Base-by-base conservation (phyloP, 2,888 invertebrate species). In the Phanerotoma sp. region DNA sequence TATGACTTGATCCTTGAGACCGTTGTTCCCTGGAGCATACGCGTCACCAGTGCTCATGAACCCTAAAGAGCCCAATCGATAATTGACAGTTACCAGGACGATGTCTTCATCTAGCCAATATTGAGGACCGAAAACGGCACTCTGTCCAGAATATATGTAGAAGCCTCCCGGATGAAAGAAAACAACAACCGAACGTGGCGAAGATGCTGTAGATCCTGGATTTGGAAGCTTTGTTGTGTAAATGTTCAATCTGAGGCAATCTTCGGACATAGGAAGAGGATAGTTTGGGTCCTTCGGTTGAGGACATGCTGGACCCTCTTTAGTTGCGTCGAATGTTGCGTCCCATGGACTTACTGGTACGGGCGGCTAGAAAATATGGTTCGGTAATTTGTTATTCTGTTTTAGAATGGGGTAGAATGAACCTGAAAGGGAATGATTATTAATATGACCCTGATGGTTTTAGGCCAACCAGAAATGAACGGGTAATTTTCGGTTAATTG, bases 1-100 rank as follows among this genome's bases (percentile, higher is more conserved):
- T 9, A 79, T 75, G 2, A 87, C 87, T 73, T 89, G 88, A 73
- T 89, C 88, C 69, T 87, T 88, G 33, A 87, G 73, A 0, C 86
- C 88, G 62, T 84, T 81, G 70, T 89, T 89, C 1, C 88, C 88
- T 0, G 86, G 84, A 0, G 86, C 85, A 41, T 82, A 77, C 40
- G 80, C 78, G 42, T 86, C 87, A 0, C 87, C 88, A 0, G 86
- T 87, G 62, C 84, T 84, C 38, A 86, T 65, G 67, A 83, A 85
- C 3, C 86, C 81, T 44, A 86, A 74, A 0, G 83, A 73, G 6
- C 79, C 84, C 4, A 87, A 73, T 5, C 87, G 78, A 68, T 86
- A 87, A 71, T 87, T 87, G 30, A 85, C 79, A 2, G 85, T 83
- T 5, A 87, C 86, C 37, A 87, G 73, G 1, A 87, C 84, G 21